Evolutionary conservation across 2,113 vertebrate species (phyloP).

Genomic region (Verasper variegatus): DNA sequence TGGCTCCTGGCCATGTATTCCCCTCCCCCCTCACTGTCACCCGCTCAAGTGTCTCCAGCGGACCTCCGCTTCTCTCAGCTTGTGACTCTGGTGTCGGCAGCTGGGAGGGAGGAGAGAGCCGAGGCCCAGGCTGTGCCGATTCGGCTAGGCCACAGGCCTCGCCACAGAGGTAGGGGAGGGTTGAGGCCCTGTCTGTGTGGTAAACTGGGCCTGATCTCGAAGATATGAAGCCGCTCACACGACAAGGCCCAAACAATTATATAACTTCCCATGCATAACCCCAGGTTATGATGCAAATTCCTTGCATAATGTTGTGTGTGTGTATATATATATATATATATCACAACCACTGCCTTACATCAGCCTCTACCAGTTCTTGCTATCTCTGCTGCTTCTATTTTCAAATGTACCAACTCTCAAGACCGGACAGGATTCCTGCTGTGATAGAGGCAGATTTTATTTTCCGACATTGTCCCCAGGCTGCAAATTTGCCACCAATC

Average conservation of each 20-base stretch:
- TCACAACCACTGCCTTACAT: not conserved
- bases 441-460: conserved; percentile 42
- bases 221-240: conserved; percentile 30
- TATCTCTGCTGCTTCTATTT: conserved; percentile 7
- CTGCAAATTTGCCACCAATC: conserved; percentile 28
- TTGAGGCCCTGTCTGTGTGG: conserved; percentile 69
- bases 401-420: not conserved
- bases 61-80: conserved; percentile 71
- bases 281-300: conserved; percentile 20
- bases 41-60: conserved; percentile 74
- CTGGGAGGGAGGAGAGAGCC: conserved; percentile 74
- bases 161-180: conserved; percentile 64
- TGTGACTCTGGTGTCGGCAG: conserved; percentile 76
- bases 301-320: not conserved
- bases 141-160: conserved; percentile 75
- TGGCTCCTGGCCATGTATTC: conserved; percentile 80
- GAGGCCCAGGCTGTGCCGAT: conserved; percentile 75
- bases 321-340: no score
- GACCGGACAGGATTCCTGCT: conserved; percentile 23
- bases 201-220: conserved; percentile 59
- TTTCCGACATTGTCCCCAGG: conserved; percentile 5
- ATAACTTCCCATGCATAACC: conserved; percentile 41
- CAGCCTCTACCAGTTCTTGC: conserved; percentile 9
- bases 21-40: conserved; percentile 79
- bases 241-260: conserved; percentile 44